Evolutionary conservation across 2,113 vertebrate genomes (phyloP), one percentile per base, ranked within the genome.

Genomic region (Tinamus guttatus): DNA sequence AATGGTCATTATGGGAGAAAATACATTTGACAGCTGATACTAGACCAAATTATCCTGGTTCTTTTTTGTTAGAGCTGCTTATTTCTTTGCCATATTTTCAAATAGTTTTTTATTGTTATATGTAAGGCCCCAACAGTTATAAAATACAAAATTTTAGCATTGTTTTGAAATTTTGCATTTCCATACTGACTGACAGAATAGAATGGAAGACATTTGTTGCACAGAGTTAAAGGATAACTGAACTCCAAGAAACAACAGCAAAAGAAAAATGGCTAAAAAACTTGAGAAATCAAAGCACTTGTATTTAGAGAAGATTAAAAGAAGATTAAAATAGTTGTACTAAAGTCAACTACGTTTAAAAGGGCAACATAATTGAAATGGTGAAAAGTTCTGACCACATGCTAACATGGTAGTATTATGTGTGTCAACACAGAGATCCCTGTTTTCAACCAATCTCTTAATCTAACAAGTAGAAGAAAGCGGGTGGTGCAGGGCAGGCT

Each of bases 401-500:
- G 5, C 18, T 68, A 41, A 76, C 5, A 6, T 45, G 3, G 36
- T 64, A 69, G 17, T 28, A 32, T 70, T 27, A 21, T 4, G 2
- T n/a, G 8, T 1, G 3, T 86, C 0, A 1, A 32, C 4, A 8
- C 49, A 47, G 30, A 75, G 34, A 65, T 69, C 8, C 13, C 73
- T 85, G 45, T 41, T 24, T 14, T 9, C 40, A 3, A 32, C 27
- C 13, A 34, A 12, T 79, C 34, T 38, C 45, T 85, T 76, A 38
- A 13, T 43, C 9, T 27, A 59, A 52, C 5, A 64, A 10, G 17
- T 59, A 71, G 67, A 64, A 73, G n/a, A 78, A 60, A 87, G 3
- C 2, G 10, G 1, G 2, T 67, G 15, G 5, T 75, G 28, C 41
- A 64, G 30, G 67, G 9, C 0, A 8, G 6, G 20, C 36, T 38